These are phyloP conservation scores for Siniperca knerii DNA, from an alignment of 2,113 vertebrate species.

Conservation along the genomic window DNA sequence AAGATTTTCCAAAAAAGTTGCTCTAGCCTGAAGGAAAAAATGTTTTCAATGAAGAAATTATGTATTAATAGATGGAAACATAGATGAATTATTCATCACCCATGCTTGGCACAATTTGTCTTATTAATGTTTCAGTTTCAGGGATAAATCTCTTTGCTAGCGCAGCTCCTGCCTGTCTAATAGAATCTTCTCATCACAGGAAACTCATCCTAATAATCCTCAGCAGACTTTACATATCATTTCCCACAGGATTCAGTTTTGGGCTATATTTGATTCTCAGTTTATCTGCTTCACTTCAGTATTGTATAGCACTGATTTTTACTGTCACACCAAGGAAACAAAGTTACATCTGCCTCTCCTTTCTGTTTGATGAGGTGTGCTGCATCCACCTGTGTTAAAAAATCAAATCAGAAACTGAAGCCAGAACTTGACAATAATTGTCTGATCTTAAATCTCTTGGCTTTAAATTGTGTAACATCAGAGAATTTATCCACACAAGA, in stretches of 20 bases:
- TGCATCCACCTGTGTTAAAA: too few relatives aligned
- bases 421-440: neutral
- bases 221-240: slow-evolving; percentile 36
- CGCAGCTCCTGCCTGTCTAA: slow-evolving; percentile 27
- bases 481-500: neutral
- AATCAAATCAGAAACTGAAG: neutral
- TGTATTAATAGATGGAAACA: slow-evolving; percentile 45
- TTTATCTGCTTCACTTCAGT: neutral
- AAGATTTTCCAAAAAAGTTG: neutral
- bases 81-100: slow-evolving; percentile 58
- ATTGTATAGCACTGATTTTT: neutral
- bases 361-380: neutral
- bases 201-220: slow-evolving; percentile 9
- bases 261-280: neutral
- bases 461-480: neutral
- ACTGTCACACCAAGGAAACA: neutral
- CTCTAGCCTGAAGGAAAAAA: slow-evolving; percentile 12
- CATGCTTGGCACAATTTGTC: slow-evolving; percentile 40
- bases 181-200: slow-evolving; percentile 22
- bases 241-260: slow-evolving; percentile 15
- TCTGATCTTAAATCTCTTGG: neutral
- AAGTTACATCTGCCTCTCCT: neutral
- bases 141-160: slow-evolving; percentile 31
- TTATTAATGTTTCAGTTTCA: slow-evolving; percentile 50
- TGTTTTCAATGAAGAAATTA: slow-evolving; percentile 41